A percentile compares a stretch with the other conserved stretches of the same genome.
Conservation (phyloP, 2,797 vertebrate species). For the Gallinago solitaria region DNA sequence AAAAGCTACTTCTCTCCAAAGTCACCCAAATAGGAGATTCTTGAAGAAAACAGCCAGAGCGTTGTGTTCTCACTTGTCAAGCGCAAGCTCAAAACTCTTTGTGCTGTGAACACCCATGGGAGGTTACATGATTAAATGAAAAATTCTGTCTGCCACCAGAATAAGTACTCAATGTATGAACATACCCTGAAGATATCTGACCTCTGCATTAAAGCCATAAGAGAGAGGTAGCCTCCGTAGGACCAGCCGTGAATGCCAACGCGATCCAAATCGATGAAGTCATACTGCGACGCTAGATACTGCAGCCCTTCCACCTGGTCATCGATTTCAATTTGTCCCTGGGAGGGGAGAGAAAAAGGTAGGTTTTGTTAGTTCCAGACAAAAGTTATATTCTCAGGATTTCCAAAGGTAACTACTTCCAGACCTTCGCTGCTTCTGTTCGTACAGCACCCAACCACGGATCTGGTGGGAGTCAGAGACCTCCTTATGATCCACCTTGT, state of each 20-base stretch:
- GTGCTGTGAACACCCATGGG: background rate
- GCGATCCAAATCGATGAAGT: slow-evolving; percentile 83
- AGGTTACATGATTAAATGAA: background rate
- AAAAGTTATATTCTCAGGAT: background rate
- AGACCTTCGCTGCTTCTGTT: background rate
- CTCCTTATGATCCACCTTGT: background rate
- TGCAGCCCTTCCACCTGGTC: slow-evolving; percentile 85
- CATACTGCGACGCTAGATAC: slow-evolving; percentile 78
- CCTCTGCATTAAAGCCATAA: slow-evolving; percentile 83
- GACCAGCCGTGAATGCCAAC: slow-evolving; percentile 86
- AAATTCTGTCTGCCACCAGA: background rate
- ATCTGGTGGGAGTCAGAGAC: background rate
- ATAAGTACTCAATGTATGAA: slow-evolving; percentile 38
- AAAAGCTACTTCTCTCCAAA: background rate
- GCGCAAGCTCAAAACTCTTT: background rate
- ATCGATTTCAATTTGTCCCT: slow-evolving; percentile 84
- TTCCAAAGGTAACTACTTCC: background rate
- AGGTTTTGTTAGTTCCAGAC: background rate
- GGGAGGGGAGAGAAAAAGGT: background rate
- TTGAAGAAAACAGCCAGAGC: background rate
- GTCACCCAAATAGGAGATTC: background rate
- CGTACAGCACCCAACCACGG: background rate
- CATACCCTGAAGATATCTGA: slow-evolving; percentile 85
- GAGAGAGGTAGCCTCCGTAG: slow-evolving; percentile 83
- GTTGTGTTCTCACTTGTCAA: background rate